Base-by-base conservation (phyloP, 2,113 vertebrate species). In the Acanthisitta chloris region DNA sequence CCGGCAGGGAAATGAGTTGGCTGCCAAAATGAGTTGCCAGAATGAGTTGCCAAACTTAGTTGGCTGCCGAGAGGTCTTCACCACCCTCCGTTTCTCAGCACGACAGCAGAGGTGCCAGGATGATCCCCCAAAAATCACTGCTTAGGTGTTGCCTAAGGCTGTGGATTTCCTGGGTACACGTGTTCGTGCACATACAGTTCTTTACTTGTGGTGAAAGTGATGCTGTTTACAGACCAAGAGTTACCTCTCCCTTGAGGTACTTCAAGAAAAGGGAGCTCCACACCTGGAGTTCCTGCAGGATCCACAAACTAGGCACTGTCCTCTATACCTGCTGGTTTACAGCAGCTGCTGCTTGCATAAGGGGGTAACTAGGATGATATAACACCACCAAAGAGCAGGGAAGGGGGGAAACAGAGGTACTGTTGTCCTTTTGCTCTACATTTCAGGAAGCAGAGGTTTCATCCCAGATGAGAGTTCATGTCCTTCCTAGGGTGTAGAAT, bases 331-430 rank as follows among this genome's bases (percentile, higher is more conserved):
- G 36, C 49, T 34, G 28, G 17, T 10, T 42, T n/a, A 24, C 52
- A 48, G 42, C 85, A 20, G 34, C 57, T 84, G 33, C 70, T 7
- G 0, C 28, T 18, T 42, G 40, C 55, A 5, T 19, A 66, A 48
- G 1, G 3, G 21, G 31, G 21, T 28, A 11, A 58, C 17, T 28
- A 36, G 21, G 2, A 0, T 15, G 14, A 25, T 16, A 17, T 3
- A 24, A 55, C 36, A 16, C 17, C 59, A 33, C 24, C 20, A 23
- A 29, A 77, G 24, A 36, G 38, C 18, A 14, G 14, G 23, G 28
- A 66, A 64, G 12, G 23, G 8, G 12, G 29, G 34, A 71, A 34
- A 14, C 0, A 5, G 8, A 16, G 19, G 14, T 26, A 17, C 10
- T 11, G 2, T 14, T 18, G 33, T 11, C 24, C 19, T 12, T 38